phyloP scores from a whole-genome alignment of 2,113 vertebrate genomes.

The Plestiodon gilberti region DNA sequence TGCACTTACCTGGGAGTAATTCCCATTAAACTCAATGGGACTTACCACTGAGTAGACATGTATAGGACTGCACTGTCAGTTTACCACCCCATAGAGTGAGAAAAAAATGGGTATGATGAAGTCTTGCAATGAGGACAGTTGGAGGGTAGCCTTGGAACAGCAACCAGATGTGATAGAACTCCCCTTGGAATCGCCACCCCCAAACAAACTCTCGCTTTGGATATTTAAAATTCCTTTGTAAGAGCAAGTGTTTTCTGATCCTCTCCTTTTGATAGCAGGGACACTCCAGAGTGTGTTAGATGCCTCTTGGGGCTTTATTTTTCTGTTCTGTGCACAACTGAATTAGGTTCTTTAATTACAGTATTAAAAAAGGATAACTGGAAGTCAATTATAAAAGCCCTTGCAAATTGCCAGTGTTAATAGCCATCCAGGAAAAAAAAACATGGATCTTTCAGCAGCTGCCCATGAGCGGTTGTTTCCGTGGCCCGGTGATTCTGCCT shows the following conservation, averaged over 20 bases:
- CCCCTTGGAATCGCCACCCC: too few species aligned
- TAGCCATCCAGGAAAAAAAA: conserved; percentile 26
- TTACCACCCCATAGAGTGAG: neutral
- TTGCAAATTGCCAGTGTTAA: conserved; percentile 15
- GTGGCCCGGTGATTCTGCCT: neutral
- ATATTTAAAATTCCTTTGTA: neutral
- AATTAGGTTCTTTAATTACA: conserved; percentile 52
- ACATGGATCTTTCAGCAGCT: neutral
- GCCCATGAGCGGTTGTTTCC: neutral
- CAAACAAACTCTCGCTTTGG: neutral
- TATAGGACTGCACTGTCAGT: too few species aligned
- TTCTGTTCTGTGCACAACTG: neutral
- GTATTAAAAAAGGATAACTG: conserved; percentile 41
- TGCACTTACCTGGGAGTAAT: too few species aligned
- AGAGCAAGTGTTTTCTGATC: neutral
- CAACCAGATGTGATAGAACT: too few species aligned
- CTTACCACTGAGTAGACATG: too few species aligned
- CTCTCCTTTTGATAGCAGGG: conserved; percentile 6
- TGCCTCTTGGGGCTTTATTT: neutral
- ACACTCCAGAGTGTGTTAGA: neutral
- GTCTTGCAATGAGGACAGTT: neutral
- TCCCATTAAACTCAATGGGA: too few species aligned
- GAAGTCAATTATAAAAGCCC: conserved; percentile 41
- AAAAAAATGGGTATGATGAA: neutral
- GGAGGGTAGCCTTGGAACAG: neutral